Percentiles rank a stretch among this genome's conserved stretches.
Conservation (phyloP, 92 coral and sea anemone genomes). For the Palythoa grandis region DNA sequence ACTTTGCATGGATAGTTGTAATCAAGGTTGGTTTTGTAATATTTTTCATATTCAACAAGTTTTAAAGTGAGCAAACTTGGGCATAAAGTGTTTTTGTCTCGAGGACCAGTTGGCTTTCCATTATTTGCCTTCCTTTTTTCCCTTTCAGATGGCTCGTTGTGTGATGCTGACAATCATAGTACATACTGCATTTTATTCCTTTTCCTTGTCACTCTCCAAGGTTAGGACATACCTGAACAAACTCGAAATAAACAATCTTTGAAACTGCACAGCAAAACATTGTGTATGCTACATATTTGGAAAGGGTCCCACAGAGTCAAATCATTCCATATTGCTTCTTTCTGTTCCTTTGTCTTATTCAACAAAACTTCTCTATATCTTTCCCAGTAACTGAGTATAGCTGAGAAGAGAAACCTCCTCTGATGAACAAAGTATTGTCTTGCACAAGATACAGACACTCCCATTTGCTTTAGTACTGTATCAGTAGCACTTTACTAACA, state of each 20-base stretch:
- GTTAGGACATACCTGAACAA: constrained; percentile 1
- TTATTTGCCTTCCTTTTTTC: too few relatives aligned
- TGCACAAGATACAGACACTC: neutral
- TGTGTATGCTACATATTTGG: neutral
- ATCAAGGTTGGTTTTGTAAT: too few relatives aligned
- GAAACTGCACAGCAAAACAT: neutral
- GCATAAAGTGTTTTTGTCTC: too few relatives aligned
- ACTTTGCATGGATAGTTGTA: too few relatives aligned
- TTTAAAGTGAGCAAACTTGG: too few relatives aligned
- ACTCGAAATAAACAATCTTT: neutral
- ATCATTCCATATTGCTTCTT: neutral
- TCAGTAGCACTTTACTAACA: neutral
- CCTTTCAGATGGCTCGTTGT: too few relatives aligned
- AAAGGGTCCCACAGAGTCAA: too few relatives aligned
- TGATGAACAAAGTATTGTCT: neutral
- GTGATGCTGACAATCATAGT: too few relatives aligned
- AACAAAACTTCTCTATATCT: neutral
- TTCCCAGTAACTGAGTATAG: neutral
- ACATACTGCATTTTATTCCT: too few relatives aligned
- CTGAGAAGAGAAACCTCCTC: neutral
- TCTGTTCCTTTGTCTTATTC: neutral
- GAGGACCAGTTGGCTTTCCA: too few relatives aligned
- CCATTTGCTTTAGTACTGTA: neutral
- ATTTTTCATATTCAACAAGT: too few relatives aligned
- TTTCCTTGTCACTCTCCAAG: too few relatives aligned